A percentile compares a stretch with the other conserved stretches of the same genome.
phyloP scores from a whole-genome alignment of 2,888 invertebrate genomes.

The Aporophyla lueneburgensis region DNA sequence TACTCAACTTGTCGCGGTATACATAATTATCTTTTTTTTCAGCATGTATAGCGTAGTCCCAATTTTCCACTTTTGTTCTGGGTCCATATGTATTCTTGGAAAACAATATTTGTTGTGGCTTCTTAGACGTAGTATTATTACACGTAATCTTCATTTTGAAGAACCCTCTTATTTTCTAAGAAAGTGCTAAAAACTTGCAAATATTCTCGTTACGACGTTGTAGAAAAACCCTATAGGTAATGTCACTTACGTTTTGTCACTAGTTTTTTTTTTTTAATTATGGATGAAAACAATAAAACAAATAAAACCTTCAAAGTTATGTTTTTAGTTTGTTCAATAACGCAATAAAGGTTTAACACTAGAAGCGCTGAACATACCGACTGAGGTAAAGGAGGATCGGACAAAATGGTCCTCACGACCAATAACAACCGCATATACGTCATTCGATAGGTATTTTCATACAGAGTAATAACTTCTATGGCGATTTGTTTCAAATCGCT shows the following conservation, averaged over 20 bases:
- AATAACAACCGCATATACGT: no score
- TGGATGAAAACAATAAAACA: no score
- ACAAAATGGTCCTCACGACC: no score
- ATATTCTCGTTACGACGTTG: neutral
- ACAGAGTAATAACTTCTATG: no score
- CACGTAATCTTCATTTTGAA: slow-evolving; percentile 73
- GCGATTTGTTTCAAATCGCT: no score
- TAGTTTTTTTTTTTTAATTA: neutral
- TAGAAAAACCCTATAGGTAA: slow-evolving; percentile 5
- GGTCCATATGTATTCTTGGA: slow-evolving; percentile 84
- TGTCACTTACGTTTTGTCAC: neutral
- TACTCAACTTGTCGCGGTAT: slow-evolving; percentile 85
- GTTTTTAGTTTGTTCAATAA: neutral
- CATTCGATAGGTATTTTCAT: no score
- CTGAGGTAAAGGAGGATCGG: no score
- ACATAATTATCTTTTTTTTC: slow-evolving; percentile 89
- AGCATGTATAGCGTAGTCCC: slow-evolving; percentile 84
- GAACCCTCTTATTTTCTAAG: neutral
- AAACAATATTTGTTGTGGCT: slow-evolving; percentile 87
- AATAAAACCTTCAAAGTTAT: neutral
- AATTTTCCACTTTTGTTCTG: slow-evolving; percentile 85
- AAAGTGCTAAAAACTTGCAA: neutral
- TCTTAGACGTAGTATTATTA: slow-evolving; percentile 82
- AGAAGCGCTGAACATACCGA: no score
- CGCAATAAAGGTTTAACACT: neutral